Evolutionary conservation across 2,888 invertebrate genomes (phyloP).

Genomic region (Cepaea hortensis): DNA sequence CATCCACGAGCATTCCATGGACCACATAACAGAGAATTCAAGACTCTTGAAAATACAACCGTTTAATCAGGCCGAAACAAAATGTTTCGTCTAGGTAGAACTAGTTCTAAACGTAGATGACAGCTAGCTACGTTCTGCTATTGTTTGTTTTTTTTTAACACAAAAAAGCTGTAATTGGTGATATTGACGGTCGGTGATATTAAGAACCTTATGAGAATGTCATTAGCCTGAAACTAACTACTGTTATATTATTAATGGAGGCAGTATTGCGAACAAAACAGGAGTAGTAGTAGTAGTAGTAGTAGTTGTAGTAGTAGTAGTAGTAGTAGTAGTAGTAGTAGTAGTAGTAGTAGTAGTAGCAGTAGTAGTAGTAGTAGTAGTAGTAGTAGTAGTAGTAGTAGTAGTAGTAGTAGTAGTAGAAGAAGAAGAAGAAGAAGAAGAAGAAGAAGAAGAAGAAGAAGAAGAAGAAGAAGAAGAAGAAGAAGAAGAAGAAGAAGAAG

Average conservation of each 20-base stretch:
- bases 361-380: constrained; percentile 36
- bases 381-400: constrained; percentile 39
- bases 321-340: constrained; percentile 13
- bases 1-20: too few relatives aligned
- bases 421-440: constrained; percentile 31
- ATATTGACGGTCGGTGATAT: too few relatives aligned
- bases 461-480: constrained; percentile 20
- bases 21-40: too few relatives aligned
- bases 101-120: too few relatives aligned
- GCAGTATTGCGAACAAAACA: neutral
- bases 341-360: constrained; percentile 36
- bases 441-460: constrained; percentile 8
- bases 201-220: too few relatives aligned
- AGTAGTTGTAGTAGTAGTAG: neutral
- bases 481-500: constrained; percentile 8
- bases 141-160: too few relatives aligned
- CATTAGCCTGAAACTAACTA: too few relatives aligned
- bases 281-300: neutral
- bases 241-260: neutral
- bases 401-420: constrained; percentile 31
- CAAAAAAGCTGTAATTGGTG: too few relatives aligned
- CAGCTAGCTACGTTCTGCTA: too few relatives aligned
- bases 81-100: too few relatives aligned
- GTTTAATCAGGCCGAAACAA: too few relatives aligned
- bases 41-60: too few relatives aligned